These are phyloP conservation scores for Oenanthe oenanthe DNA, from an alignment of 2,113 vertebrate genomes.

Conservation along the genomic window DNA sequence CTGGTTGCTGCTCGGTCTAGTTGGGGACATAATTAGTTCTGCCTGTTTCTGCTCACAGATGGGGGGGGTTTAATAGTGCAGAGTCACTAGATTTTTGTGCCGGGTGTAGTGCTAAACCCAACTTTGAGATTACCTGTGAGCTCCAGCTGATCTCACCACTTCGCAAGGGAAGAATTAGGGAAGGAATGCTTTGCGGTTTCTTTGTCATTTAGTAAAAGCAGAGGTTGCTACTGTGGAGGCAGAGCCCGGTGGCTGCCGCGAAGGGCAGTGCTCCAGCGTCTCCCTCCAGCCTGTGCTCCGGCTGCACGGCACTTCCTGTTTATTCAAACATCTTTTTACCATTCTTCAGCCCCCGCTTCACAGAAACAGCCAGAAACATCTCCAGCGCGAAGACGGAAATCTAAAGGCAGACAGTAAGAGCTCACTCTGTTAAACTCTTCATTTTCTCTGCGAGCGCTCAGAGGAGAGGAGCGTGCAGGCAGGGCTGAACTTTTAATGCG, in stretches of 20 bases:
- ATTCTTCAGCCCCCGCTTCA: constrained; percentile 83
- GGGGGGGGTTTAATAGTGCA: background rate
- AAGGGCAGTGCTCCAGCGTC: constrained; percentile 86
- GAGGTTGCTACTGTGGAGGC: constrained; percentile 80
- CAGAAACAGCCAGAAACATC: constrained; percentile 85
- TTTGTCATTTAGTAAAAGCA: constrained; percentile 77
- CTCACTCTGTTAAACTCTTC: constrained; percentile 76
- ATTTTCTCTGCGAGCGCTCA: constrained; percentile 74
- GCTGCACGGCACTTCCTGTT: constrained; percentile 94
- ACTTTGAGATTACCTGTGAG: constrained; percentile 74
- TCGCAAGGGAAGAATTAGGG: constrained; percentile 67
- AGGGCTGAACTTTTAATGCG: constrained; percentile 70
- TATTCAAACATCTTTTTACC: constrained; percentile 93
- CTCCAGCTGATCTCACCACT: constrained; percentile 48
- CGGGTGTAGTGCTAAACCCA: constrained; percentile 1
- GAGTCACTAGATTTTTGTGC: constrained; percentile 13
- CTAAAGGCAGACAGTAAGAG: constrained; percentile 76
- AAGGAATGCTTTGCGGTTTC: constrained; percentile 78
- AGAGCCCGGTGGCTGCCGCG: constrained; percentile 73
- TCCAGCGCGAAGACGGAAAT: constrained; percentile 77
- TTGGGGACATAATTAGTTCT: constrained; percentile 42
- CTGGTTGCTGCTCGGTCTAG: constrained; percentile 26
- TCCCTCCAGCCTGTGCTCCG: constrained; percentile 84
- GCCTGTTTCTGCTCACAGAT: constrained; percentile 37
- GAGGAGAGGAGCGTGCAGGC: constrained; percentile 31